Evolutionary conservation across 2,797 vertebrate genomes (phyloP).

Genomic region (Pantherophis alleghaniensis): DNA sequence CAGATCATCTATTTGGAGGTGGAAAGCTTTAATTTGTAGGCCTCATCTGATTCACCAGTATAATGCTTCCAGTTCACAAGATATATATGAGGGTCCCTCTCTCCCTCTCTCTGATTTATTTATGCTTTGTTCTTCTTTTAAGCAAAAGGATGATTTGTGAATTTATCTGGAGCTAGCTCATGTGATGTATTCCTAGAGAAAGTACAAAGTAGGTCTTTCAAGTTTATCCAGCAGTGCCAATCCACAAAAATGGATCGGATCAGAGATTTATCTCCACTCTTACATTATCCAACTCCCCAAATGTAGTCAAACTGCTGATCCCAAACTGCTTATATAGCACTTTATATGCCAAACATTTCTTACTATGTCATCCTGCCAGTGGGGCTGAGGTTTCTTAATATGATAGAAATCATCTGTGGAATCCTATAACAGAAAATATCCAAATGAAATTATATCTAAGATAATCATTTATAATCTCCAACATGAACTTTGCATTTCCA

Average conservation of each 20-base stretch:
- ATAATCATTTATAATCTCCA: neutral
- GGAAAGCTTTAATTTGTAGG: neutral
- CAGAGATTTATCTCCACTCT: neutral
- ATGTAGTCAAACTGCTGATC: neutral
- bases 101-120: neutral
- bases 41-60: neutral
- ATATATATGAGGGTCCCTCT: neutral
- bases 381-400: constrained; percentile 69
- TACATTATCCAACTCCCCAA: neutral
- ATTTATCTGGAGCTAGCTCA: neutral
- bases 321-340: neutral
- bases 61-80: neutral
- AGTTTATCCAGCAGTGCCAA: neutral
- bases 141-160: neutral
- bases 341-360: constrained; percentile 38
- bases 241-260: neutral
- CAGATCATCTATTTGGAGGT: neutral
- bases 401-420: constrained; percentile 59
- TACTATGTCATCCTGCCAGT: constrained; percentile 78
- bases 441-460: neutral
- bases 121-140: neutral
- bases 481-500: neutral
- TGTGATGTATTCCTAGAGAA: neutral
- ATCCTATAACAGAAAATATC: constrained; percentile 66
- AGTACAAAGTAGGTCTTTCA: neutral